These are phyloP conservation scores for Channallabes apus DNA, from an alignment of 2,797 vertebrate genomes.

Conservation along the genomic window DNA sequence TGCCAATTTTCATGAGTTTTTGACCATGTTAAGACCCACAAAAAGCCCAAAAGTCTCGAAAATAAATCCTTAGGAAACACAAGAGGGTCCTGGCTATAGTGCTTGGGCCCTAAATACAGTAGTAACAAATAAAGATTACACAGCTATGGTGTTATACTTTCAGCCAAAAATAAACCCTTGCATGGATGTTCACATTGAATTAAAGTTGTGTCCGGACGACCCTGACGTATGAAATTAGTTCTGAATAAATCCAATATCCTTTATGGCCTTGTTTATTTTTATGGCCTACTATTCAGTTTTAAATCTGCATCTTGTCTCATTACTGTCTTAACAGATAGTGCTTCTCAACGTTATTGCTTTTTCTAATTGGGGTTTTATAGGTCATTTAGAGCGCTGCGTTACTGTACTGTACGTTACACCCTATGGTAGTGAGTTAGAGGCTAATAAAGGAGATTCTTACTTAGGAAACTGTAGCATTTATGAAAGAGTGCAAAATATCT, in stretches of 20 bases:
- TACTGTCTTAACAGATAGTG: not conserved
- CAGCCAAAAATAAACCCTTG: not conserved
- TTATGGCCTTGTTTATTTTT: not conserved
- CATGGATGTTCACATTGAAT: not conserved
- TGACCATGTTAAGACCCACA: no score
- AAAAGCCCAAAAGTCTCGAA: no score
- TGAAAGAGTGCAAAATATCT: not conserved
- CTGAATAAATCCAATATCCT: not conserved
- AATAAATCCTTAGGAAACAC: no score
- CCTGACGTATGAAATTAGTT: not conserved
- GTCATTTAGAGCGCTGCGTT: not conserved
- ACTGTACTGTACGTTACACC: not conserved
- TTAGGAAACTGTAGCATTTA: not conserved
- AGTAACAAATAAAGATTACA: not conserved
- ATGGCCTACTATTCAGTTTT: not conserved
- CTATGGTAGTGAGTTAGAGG: not conserved
- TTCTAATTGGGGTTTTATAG: not conserved
- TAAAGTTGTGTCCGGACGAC: not conserved
- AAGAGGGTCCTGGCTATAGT: no score
- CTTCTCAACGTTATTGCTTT: not conserved
- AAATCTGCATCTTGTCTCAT: not conserved
- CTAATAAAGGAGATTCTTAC: not conserved
- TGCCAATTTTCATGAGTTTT: no score
- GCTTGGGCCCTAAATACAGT: no score
- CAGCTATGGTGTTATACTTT: not conserved